Conservation (phyloP, 2,113 vertebrate species). For the Saiga tatarica region DNA sequence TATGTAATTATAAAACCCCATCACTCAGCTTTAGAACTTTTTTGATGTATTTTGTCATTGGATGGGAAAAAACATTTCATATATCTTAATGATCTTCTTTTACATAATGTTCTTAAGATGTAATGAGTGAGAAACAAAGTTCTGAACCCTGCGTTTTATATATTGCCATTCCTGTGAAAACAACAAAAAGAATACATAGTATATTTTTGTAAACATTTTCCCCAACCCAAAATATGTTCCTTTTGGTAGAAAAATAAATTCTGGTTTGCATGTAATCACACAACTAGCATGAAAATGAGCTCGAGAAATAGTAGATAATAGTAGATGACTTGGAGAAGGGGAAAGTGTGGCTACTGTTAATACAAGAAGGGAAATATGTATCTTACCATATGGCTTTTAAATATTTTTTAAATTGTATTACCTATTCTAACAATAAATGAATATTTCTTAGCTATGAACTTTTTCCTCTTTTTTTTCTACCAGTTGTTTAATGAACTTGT, state of each 20-base stretch:
- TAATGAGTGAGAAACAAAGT: background rate
- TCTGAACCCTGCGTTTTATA: background rate
- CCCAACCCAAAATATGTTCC: slow-evolving; percentile 21
- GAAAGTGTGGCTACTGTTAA: background rate
- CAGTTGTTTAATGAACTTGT: slow-evolving; percentile 98
- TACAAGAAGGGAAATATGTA: background rate
- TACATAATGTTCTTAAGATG: background rate
- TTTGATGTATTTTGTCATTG: background rate
- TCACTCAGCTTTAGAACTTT: slow-evolving; percentile 9
- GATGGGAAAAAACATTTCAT: background rate
- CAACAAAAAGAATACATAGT: background rate
- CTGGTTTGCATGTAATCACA: slow-evolving; percentile 78
- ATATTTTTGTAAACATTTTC: slow-evolving; percentile 2
- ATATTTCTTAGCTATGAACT: background rate
- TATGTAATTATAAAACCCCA: slow-evolving; percentile 18
- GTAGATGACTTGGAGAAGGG: background rate
- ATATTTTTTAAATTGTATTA: slow-evolving; percentile 6
- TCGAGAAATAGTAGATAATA: slow-evolving; percentile 64
- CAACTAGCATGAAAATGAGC: slow-evolving; percentile 80
- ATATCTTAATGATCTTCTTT: background rate
- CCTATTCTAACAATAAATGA: slow-evolving; percentile 24
- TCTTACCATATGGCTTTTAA: background rate
- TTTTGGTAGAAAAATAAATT: slow-evolving; percentile 49
- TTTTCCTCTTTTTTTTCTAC: slow-evolving; percentile 35
- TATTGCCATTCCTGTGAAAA: slow-evolving; percentile 1